Conservation (phyloP, 1,140 invertebrate species). For the Homarus americanus region DNA sequence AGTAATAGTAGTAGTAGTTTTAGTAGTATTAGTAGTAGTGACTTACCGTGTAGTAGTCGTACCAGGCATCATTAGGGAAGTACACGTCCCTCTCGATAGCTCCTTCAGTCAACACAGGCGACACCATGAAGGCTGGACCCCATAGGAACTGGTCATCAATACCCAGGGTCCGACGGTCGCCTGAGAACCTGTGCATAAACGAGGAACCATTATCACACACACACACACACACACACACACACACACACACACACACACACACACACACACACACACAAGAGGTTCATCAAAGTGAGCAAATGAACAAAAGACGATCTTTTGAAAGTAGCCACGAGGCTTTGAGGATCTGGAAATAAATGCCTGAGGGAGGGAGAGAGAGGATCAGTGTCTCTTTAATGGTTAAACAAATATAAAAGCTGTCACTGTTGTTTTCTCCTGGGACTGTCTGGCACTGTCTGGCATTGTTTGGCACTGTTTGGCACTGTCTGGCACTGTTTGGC, state of each 20-base stretch:
- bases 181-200: conserved; percentile 75
- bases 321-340: too few species aligned
- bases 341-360: too few species aligned
- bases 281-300: too few species aligned
- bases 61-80: conserved; percentile 73
- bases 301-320: too few species aligned
- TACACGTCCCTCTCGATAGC: conserved; percentile 32
- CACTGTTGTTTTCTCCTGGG: too few species aligned
- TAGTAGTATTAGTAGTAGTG: too few species aligned
- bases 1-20: background rate
- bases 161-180: conserved; percentile 75
- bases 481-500: too few species aligned
- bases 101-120: conserved; percentile 85
- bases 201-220: background rate
- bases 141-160: conserved; percentile 90
- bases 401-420: too few species aligned
- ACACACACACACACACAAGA: conserved; percentile 33
- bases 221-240: conserved; percentile 7
- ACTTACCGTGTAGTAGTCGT: conserved; percentile 72
- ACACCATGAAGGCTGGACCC: conserved; percentile 86
- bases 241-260: conserved; percentile 34
- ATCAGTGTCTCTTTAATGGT: too few species aligned
- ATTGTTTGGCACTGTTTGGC: too few species aligned
- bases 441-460: too few species aligned
- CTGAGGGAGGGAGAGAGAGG: too few species aligned